A percentile compares a stretch with the other conserved stretches of the same genome.
These are phyloP conservation scores for Trisateles emortualis DNA, from an alignment of 2,888 invertebrate species.

Conservation along the genomic window DNA sequence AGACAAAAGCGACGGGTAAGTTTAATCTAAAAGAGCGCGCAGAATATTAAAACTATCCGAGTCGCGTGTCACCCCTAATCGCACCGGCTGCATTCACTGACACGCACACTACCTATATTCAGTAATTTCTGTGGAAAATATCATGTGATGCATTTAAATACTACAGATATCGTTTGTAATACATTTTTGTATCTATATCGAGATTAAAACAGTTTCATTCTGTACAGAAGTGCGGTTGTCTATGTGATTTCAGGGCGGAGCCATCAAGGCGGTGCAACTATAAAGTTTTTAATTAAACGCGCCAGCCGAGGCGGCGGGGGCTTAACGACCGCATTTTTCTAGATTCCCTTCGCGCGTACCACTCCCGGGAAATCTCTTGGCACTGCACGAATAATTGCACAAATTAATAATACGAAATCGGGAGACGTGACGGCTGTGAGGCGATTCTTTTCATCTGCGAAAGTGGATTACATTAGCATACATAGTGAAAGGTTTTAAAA, in stretches of 20 bases:
- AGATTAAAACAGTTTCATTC: slow-evolving; percentile 38
- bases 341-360: slow-evolving; percentile 68
- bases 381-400: slow-evolving; percentile 75
- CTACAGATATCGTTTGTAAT: slow-evolving; percentile 12
- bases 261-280: slow-evolving; percentile 68
- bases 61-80: slow-evolving; percentile 51
- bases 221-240: slow-evolving; percentile 40
- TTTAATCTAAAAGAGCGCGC: slow-evolving; percentile 52
- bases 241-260: slow-evolving; percentile 54
- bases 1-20: slow-evolving; percentile 42
- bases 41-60: slow-evolving; percentile 54
- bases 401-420: slow-evolving; percentile 79
- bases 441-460: slow-evolving; percentile 60
- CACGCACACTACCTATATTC: slow-evolving; percentile 43
- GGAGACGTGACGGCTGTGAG: slow-evolving; percentile 54
- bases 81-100: slow-evolving; percentile 42
- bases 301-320: slow-evolving; percentile 60
- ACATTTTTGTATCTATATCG: slow-evolving; percentile 15
- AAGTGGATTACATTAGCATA: slow-evolving; percentile 67
- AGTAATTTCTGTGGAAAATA: slow-evolving; percentile 31
- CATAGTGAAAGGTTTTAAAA: slow-evolving; percentile 49
- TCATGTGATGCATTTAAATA: slow-evolving; percentile 29
- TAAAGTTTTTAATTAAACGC: slow-evolving; percentile 83
- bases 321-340: slow-evolving; percentile 83
- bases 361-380: slow-evolving; percentile 76